Evolutionary conservation across 2,888 invertebrate genomes (phyloP).

Genomic region (Parasteatoda lunata): DNA sequence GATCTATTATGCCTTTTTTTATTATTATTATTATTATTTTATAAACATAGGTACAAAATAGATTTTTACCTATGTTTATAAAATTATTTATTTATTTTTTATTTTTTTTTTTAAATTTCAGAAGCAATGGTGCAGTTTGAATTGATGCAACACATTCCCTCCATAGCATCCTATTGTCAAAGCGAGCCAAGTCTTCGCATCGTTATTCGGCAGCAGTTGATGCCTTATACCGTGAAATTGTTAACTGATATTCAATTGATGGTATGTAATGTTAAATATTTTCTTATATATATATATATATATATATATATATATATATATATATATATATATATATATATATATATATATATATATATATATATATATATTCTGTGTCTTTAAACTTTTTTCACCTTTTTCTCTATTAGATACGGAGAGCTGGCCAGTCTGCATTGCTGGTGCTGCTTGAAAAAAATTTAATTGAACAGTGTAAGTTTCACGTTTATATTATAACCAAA

Average conservation of each 20-base stretch:
- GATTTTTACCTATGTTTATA: background rate
- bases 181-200: slow-evolving; percentile 76
- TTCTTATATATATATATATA: background rate
- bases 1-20: no score
- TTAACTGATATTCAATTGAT: slow-evolving; percentile 75
- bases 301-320: background rate
- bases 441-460: slow-evolving; percentile 81
- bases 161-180: slow-evolving; percentile 80
- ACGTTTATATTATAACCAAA: no score
- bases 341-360: background rate
- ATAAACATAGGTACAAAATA: no score
- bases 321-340: no score
- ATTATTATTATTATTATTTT: no score
- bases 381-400: background rate
- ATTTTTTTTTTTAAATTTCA: slow-evolving; percentile 72
- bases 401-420: slow-evolving; percentile 79
- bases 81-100: background rate
- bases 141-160: slow-evolving; percentile 81
- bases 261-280: slow-evolving; percentile 5
- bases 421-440: slow-evolving; percentile 74
- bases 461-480: slow-evolving; percentile 76
- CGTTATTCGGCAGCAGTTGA: slow-evolving; percentile 78
- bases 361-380: background rate
- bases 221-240: slow-evolving; percentile 80
- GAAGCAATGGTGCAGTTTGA: slow-evolving; percentile 80